These are phyloP conservation scores for Parazoanthus swiftii DNA, from an alignment of 92 coral and sea anemone genomes.

Conservation along the genomic window DNA sequence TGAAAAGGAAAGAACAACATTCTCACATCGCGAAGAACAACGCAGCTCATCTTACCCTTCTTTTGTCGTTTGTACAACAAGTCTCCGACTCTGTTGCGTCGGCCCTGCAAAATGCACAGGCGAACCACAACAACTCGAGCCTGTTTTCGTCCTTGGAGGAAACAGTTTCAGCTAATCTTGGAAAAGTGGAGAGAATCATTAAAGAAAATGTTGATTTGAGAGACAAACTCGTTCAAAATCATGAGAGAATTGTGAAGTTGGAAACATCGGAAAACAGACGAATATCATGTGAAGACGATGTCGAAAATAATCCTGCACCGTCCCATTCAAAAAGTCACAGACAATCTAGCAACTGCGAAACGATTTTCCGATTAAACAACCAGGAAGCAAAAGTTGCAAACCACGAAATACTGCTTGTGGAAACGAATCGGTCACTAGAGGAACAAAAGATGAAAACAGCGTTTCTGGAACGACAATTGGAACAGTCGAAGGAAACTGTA, in stretches of 20 bases:
- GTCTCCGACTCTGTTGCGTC: neutral
- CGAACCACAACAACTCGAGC: neutral
- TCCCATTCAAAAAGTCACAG: no score
- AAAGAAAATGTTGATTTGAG: neutral
- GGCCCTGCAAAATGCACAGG: neutral
- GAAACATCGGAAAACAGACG: neutral
- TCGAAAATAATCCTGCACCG: no score
- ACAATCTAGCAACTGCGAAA: no score
- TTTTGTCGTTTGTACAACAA: neutral
- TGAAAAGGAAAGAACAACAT: constrained; percentile 17
- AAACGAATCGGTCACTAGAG: neutral
- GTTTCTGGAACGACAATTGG: neutral
- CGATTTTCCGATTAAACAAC: neutral
- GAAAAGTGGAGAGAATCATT: neutral
- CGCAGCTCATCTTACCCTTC: neutral
- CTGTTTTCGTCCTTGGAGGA: neutral
- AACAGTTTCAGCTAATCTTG: neutral
- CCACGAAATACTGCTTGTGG: no score
- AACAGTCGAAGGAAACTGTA: neutral
- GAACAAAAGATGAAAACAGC: neutral
- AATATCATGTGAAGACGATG: no score
- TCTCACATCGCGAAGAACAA: constrained; percentile 9
- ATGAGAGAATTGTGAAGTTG: neutral
- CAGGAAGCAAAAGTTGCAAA: neutral
- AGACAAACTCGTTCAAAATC: neutral